Conservation (phyloP, 2,888 invertebrate genomes). For the Torymus aiolomorphi region DNA sequence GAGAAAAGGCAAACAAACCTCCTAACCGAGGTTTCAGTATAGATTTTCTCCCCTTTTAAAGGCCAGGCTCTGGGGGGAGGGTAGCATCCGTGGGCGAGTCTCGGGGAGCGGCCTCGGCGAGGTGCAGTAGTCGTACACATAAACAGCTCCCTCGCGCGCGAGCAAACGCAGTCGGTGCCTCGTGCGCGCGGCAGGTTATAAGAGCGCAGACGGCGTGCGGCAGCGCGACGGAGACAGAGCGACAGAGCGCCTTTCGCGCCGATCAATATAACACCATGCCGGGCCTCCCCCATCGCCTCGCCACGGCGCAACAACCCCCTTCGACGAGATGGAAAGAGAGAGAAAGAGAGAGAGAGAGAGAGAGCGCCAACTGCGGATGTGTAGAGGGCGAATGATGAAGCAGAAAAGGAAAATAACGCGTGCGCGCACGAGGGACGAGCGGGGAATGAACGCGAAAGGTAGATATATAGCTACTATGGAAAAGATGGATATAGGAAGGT, state of each 20-base stretch:
- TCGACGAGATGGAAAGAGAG: conserved; percentile 1
- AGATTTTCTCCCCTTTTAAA: conserved; percentile 42
- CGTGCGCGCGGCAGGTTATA: conserved; percentile 60
- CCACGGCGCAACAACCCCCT: conserved; percentile 41
- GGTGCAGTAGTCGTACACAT: conserved; percentile 32
- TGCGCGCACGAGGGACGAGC: not conserved
- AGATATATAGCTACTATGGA: not conserved
- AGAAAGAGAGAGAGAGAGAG: no score
- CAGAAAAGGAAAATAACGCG: conserved; percentile 30
- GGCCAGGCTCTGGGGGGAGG: conserved; percentile 20
- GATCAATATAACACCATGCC: conserved; percentile 71
- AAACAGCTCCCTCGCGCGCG: conserved; percentile 55
- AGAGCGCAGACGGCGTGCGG: conserved; percentile 59
- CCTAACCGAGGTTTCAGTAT: conserved; percentile 51
- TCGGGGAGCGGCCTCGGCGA: conserved; percentile 10
- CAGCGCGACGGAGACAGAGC: conserved; percentile 2
- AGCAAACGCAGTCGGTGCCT: conserved; percentile 55
- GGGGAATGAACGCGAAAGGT: not conserved
- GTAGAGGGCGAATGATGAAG: conserved; percentile 25
- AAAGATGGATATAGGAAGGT: conserved; percentile 27
- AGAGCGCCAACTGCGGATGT: not conserved
- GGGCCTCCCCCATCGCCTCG: conserved; percentile 59
- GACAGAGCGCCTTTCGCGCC: conserved; percentile 51
- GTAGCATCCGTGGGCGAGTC: conserved; percentile 12
- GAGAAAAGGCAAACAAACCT: conserved; percentile 39